Evolutionary conservation across 2,888 invertebrate genomes (phyloP).

Genomic region (Megastigmus dorsalis): DNA sequence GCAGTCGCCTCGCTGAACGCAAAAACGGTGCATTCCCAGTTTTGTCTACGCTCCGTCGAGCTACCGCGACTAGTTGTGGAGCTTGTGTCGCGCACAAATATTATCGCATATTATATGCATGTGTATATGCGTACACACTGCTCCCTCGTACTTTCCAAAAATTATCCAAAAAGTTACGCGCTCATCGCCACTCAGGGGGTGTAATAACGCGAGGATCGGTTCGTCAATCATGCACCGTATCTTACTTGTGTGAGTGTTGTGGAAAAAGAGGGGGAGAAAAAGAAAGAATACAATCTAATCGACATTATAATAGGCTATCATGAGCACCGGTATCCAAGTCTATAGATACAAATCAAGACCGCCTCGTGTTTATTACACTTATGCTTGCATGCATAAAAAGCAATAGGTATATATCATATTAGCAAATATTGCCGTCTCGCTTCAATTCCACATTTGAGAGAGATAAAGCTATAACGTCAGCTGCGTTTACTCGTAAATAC

Average conservation of each 20-base stretch:
- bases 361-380: slow-evolving; percentile 1
- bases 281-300: not conserved
- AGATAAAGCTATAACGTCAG: not conserved
- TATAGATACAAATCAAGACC: not conserved
- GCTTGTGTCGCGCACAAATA: slow-evolving; percentile 11
- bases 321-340: not conserved
- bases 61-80: slow-evolving; percentile 1
- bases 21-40: not conserved
- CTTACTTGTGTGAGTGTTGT: slow-evolving; percentile 5
- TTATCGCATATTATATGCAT: not conserved
- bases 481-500: not conserved
- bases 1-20: not conserved
- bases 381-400: too few species aligned
- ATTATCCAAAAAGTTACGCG: slow-evolving; percentile 1
- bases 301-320: too few species aligned
- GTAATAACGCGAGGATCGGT: not conserved
- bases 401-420: not conserved
- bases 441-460: not conserved
- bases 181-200: not conserved
- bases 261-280: not conserved
- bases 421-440: not conserved
- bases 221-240: not conserved
- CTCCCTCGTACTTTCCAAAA: not conserved
- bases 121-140: not conserved
- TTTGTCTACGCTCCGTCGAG: slow-evolving; percentile 3